Conservation (phyloP, 2,797 vertebrate species). For the Amphiprion clarkii region DNA sequence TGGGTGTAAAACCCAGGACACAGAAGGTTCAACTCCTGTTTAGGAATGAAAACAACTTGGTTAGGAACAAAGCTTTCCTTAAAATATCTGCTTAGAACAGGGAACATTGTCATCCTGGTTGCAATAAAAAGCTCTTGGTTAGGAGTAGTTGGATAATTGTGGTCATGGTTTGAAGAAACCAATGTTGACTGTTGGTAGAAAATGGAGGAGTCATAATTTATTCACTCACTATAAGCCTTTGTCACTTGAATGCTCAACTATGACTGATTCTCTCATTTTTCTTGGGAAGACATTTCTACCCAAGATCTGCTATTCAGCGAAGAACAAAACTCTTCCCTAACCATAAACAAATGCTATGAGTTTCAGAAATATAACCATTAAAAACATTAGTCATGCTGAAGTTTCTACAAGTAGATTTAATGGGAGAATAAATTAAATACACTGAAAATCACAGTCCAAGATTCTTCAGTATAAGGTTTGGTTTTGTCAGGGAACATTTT, state of each 20-base stretch:
- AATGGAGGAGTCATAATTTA: not conserved
- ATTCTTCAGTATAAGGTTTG: no score
- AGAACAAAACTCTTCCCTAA: no score
- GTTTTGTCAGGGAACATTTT: no score
- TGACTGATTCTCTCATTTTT: no score
- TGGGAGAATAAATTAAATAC: not conserved
- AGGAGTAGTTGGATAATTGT: not conserved
- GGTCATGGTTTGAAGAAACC: not conserved
- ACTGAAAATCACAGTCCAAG: not conserved
- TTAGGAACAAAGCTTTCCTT: not conserved
- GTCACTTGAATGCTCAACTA: no score
- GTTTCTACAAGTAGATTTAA: not conserved
- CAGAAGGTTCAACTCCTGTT: not conserved
- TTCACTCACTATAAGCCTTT: no score
- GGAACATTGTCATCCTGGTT: slow-evolving; percentile 8
- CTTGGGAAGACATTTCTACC: no score
- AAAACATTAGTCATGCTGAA: not conserved
- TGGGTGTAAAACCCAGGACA: not conserved
- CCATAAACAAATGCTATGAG: not conserved
- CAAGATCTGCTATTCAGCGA: not conserved
- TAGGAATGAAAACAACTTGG: not conserved
- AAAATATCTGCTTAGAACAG: not conserved
- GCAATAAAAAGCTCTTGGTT: slow-evolving; percentile 14
- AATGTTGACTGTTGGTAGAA: slow-evolving; percentile 1
- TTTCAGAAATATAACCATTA: not conserved